These are phyloP conservation scores for Centruroides vittatus DNA, from an alignment of 1,140 invertebrate species.

Conservation along the genomic window DNA sequence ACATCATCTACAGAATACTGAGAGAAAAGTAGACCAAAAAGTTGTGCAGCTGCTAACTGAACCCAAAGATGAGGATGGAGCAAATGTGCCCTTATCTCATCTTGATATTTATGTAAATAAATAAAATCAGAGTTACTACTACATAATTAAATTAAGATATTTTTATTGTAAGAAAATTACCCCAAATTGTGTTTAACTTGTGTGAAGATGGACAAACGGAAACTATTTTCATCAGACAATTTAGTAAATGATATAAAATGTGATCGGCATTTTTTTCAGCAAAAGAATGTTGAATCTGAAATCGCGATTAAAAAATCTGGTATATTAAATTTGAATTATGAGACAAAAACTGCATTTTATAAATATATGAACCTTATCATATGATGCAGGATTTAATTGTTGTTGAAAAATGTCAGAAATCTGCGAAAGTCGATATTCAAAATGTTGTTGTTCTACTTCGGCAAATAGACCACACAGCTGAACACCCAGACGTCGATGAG, in stretches of 20 bases:
- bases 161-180: constrained; percentile 22
- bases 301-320: background rate
- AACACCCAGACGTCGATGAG: constrained; percentile 35
- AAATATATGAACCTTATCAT: constrained; percentile 9
- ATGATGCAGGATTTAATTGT: constrained; percentile 27
- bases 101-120: background rate
- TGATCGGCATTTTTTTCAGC: constrained; percentile 41
- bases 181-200: constrained; percentile 34
- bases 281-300: constrained; percentile 21
- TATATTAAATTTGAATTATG: background rate
- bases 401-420: constrained; percentile 42
- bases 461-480: constrained; percentile 53
- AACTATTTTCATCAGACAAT: constrained; percentile 44
- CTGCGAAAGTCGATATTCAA: constrained; percentile 41
- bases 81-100: constrained; percentile 22
- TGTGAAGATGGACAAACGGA: constrained; percentile 33
- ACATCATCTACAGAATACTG: constrained; percentile 44
- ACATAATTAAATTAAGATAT: too few species aligned
- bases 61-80: constrained; percentile 56
- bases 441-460: constrained; percentile 47
- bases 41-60: constrained; percentile 51
- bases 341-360: background rate
- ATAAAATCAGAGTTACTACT: too few species aligned
- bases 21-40: constrained; percentile 53
- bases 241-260: constrained; percentile 53